Evolutionary conservation across 30 jellyfish, hydroid and myxozoan genomes (phyloP), one percentile per base, ranked within the genome.

Genomic region (Pelagia noctiluca): DNA sequence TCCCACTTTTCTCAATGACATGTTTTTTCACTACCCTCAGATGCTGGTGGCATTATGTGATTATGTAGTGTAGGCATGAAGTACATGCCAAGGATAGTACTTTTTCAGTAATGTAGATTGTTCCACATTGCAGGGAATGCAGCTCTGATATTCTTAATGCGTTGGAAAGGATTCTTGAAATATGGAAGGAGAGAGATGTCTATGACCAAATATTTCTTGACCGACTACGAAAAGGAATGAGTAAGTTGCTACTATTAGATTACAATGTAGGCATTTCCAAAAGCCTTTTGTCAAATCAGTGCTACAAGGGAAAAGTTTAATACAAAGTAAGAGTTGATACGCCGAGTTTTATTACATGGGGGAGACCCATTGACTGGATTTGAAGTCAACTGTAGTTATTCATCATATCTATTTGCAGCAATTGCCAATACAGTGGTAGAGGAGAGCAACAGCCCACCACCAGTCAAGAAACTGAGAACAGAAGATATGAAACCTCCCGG

Each of bases 161-260:
- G 7, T 77, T 92, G 21, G 90, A 77, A 67, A 80, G 98, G 42
- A 92, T 92, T n/a, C 71, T 80, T 18, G 90, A 57, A 50, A 92
- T 92, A 13, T 92, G 98, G 98, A 49, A 35, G 48, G 98, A 92
- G 49, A 48, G 98, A 57, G 94, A 80, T 68, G 98, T 92, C 33
- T 92, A 86, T 77, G 90, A 80, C 32, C 89, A 86, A 36, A 81
- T 57, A 3, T 76, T 92, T 26, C 24, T 86, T n/a, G 95, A 79
- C 66, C 72, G 95, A 72, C 66, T 92, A 38, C 73, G 68, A 25
- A 80, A 75, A 54, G 92, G 97, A n/a, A 60, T 90, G 84, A 78
- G 97, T 90, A 82, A 52, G 96, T 63, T 25, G 12, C 48, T 2
- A 10, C 16, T n/a, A n/a, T n/a, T n/a, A n/a, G n/a, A n/a, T n/a